phyloP scores from a whole-genome alignment of 2,797 vertebrate genomes.

The Pipistrellus nathusii region DNA sequence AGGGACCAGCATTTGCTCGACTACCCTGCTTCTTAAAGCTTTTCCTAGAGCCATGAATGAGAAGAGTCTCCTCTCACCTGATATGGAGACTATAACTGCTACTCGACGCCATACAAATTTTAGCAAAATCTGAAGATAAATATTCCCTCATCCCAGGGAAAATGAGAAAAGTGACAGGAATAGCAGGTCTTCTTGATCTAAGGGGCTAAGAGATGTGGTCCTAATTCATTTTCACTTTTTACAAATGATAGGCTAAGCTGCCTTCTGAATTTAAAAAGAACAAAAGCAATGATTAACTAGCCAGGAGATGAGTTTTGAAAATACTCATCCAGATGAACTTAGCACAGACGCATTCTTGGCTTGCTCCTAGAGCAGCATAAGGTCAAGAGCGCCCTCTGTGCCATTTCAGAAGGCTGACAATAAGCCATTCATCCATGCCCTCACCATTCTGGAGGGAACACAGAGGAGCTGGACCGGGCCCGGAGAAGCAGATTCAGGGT shows the following conservation, averaged over 20 bases:
- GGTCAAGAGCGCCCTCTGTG: background rate
- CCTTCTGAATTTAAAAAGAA: slow-evolving; percentile 41
- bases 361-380: background rate
- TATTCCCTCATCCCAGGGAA: background rate
- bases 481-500: background rate
- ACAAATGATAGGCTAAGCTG: background rate
- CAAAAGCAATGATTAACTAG: background rate
- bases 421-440: background rate
- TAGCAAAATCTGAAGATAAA: background rate
- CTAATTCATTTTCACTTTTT: background rate
- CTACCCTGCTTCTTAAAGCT: background rate
- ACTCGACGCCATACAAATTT: background rate
- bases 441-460: background rate
- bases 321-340: background rate
- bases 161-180: background rate
- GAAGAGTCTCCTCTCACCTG: background rate
- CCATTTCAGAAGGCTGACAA: background rate
- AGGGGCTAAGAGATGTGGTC: background rate
- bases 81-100: background rate
- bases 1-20: background rate
- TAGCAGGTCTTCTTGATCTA: slow-evolving; percentile 4
- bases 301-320: background rate
- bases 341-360: background rate
- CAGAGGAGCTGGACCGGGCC: background rate
- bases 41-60: background rate